Percentiles rank a stretch among this genome's conserved stretches.
Evolutionary conservation across 2,888 invertebrate genomes (phyloP).

Genomic region (Aphrophora alni): DNA sequence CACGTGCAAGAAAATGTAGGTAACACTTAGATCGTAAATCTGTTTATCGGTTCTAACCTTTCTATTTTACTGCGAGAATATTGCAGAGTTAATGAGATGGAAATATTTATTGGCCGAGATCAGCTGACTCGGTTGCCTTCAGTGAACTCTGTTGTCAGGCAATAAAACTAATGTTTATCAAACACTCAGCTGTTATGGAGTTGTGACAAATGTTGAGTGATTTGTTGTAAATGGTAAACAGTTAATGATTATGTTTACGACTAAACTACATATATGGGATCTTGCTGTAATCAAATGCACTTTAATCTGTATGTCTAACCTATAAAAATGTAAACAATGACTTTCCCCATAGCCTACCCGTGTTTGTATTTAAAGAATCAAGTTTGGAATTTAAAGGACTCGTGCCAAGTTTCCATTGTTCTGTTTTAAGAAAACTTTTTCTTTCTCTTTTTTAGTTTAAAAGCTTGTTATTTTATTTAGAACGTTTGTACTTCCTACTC

Average conservation of each 20-base stretch:
- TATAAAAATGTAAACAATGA: neutral
- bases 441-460: too few species aligned
- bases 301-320: neutral
- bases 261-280: neutral
- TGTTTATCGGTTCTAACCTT: neutral
- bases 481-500: too few species aligned
- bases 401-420: too few species aligned
- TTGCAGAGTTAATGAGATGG: neutral
- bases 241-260: neutral
- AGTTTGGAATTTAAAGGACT: too few species aligned
- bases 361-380: too few species aligned
- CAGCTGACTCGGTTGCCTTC: neutral
- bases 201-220: neutral
- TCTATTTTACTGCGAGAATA: neutral
- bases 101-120: neutral
- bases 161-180: too few species aligned
- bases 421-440: too few species aligned
- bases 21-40: neutral
- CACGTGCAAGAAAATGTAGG: neutral
- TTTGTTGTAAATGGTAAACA: neutral
- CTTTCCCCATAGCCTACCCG: too few species aligned
- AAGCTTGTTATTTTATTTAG: too few species aligned
- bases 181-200: too few species aligned
- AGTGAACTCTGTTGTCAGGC: neutral
- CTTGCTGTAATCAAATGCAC: too few species aligned